These are phyloP conservation scores for Psix sp. DNA, from an alignment of 1,140 invertebrate genomes.

Conservation along the genomic window DNA sequence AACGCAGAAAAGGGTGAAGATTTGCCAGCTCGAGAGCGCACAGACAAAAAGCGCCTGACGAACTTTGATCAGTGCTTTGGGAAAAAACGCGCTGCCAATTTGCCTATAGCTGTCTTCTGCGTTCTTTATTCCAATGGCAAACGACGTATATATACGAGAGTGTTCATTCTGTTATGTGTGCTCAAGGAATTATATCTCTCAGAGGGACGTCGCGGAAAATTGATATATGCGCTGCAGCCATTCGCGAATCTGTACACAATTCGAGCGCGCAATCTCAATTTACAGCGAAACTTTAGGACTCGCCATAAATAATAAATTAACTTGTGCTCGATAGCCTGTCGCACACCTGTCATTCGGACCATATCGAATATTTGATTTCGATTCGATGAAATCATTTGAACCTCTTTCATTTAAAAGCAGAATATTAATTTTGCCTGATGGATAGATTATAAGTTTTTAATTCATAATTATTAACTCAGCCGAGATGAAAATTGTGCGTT, in stretches of 20 bases:
- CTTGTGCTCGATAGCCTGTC: no score
- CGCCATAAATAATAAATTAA: constrained; percentile 13
- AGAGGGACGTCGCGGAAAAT: constrained; percentile 26
- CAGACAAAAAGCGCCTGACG: constrained; percentile 9
- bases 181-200: constrained; percentile 28
- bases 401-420: no score
- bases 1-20: no score
- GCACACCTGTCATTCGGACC: no score
- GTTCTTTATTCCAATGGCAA: no score
- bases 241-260: constrained; percentile 5
- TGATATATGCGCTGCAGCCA: constrained; percentile 5
- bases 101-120: no score
- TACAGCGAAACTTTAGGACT: constrained; percentile 12
- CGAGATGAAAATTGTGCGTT: no score
- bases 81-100: constrained; percentile 17
- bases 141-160: no score
- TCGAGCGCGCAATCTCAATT: constrained; percentile 20
- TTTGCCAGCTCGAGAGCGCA: not conserved
- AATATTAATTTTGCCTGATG: no score
- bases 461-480: constrained; percentile 1
- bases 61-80: constrained; percentile 30
- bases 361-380: no score
- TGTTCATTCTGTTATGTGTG: not conserved
- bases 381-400: no score
- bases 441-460: no score